phyloP scores from a whole-genome alignment of 92 coral and sea anemone genomes.

The Muricea muricata region DNA sequence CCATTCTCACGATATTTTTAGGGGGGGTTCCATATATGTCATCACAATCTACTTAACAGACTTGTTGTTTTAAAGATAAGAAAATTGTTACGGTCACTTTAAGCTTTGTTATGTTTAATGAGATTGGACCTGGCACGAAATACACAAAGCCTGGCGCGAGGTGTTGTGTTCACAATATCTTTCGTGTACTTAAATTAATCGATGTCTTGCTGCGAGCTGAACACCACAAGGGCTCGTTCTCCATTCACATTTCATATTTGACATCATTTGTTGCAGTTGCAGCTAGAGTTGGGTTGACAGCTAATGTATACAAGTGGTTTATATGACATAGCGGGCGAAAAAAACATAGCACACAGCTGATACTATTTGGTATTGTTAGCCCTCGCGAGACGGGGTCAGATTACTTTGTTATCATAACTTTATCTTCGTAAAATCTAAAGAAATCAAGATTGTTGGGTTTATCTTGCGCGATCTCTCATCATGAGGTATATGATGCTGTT shows the following conservation, averaged over 20 bases:
- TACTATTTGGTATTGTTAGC: background rate
- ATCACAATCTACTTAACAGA: background rate
- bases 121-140: background rate
- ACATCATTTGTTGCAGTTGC: background rate
- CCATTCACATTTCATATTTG: too few species aligned
- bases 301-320: background rate
- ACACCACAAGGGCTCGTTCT: background rate
- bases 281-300: background rate
- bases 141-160: background rate
- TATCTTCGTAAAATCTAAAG: background rate
- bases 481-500: background rate
- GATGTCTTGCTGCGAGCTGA: background rate
- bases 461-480: background rate
- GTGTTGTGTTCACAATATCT: background rate
- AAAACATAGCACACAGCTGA: background rate
- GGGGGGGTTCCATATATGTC: background rate
- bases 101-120: too few species aligned
- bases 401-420: slow-evolving; percentile 19
- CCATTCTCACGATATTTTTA: background rate
- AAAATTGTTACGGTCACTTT: background rate
- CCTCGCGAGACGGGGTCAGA: slow-evolving; percentile 13
- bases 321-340: background rate
- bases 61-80: slow-evolving; percentile 23
- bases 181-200: background rate
- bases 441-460: background rate